Percentiles rank a stretch among this genome's conserved stretches.
Conservation (phyloP, 2,888 invertebrate genomes). For the Meghimatium bilineatum region DNA sequence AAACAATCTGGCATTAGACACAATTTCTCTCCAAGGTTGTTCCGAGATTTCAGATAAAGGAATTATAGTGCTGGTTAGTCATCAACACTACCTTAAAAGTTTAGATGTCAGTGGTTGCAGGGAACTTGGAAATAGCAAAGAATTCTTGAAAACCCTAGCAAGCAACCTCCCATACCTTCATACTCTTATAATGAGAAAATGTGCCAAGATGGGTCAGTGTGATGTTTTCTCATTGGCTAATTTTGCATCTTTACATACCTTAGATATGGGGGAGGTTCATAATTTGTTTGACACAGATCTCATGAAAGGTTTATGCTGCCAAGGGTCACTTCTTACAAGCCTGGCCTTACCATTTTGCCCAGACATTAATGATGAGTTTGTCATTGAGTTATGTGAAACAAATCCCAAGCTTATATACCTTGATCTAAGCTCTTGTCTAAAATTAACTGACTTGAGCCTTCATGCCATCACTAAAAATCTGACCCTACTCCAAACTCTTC, state of each 20-base stretch:
- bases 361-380: constrained; percentile 82
- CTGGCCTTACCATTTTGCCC: constrained; percentile 81
- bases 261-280: constrained; percentile 43
- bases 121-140: constrained; percentile 70
- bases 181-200: constrained; percentile 82
- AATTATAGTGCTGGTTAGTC: constrained; percentile 79
- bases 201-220: constrained; percentile 71
- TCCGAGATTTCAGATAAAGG: constrained; percentile 83
- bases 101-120: constrained; percentile 83
- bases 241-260: constrained; percentile 15
- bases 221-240: constrained; percentile 28
- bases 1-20: constrained; percentile 79
- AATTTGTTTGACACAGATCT: constrained; percentile 40
- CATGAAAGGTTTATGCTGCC: constrained; percentile 39
- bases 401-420: constrained; percentile 82
- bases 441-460: constrained; percentile 79
- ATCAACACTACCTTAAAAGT: constrained; percentile 80
- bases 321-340: constrained; percentile 79
- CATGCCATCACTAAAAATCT: constrained; percentile 84
- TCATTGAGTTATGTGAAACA: constrained; percentile 79
- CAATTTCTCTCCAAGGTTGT: constrained; percentile 81
- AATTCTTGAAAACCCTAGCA: constrained; percentile 78
- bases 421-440: constrained; percentile 83
- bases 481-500: constrained; percentile 81
- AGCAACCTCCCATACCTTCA: constrained; percentile 81